Evolutionary conservation across 1,140 invertebrate genomes (phyloP).

Genomic region (Drosophila pandora): DNA sequence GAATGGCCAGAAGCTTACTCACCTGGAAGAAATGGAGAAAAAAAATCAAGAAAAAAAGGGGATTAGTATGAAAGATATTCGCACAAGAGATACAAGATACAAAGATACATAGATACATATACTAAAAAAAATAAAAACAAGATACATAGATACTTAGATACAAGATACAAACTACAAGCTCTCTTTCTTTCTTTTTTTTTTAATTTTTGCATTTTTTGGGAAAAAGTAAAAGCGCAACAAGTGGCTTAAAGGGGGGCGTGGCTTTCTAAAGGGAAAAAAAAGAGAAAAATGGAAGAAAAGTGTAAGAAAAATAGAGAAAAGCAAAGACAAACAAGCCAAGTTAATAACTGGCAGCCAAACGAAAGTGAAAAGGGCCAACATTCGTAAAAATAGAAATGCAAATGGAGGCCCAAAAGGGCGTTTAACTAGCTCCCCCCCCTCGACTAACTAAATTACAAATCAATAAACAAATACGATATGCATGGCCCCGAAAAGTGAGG

Average conservation of each 20-base stretch:
- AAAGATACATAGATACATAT: not conserved
- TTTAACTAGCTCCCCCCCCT: too few species aligned
- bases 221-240: slow-evolving; percentile 58
- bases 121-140: not conserved
- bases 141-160: slow-evolving; percentile 1
- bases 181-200: too few species aligned
- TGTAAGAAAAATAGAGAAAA: slow-evolving; percentile 7
- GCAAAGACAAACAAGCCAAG: slow-evolving; percentile 18
- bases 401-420: slow-evolving; percentile 15
- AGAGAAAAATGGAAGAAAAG: not conserved
- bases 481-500: slow-evolving; percentile 8
- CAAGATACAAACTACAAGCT: not conserved
- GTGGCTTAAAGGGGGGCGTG: slow-evolving; percentile 45
- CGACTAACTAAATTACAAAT: slow-evolving; percentile 60
- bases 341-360: slow-evolving; percentile 60
- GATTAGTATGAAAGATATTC: slow-evolving; percentile 29
- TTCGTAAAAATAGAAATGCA: slow-evolving; percentile 51
- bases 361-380: slow-evolving; percentile 69
- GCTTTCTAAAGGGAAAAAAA: slow-evolving; percentile 5
- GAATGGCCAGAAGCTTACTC: slow-evolving; percentile 28
- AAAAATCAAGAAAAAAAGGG: not conserved
- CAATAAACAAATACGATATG: slow-evolving; percentile 58
- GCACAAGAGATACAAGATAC: slow-evolving; percentile 9
- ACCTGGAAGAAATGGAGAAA: slow-evolving; percentile 33
- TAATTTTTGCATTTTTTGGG: not conserved